Percentiles rank a stretch among this genome's conserved stretches.
Conservation (phyloP, 2,888 invertebrate genomes). For the Vanessa cardui region DNA sequence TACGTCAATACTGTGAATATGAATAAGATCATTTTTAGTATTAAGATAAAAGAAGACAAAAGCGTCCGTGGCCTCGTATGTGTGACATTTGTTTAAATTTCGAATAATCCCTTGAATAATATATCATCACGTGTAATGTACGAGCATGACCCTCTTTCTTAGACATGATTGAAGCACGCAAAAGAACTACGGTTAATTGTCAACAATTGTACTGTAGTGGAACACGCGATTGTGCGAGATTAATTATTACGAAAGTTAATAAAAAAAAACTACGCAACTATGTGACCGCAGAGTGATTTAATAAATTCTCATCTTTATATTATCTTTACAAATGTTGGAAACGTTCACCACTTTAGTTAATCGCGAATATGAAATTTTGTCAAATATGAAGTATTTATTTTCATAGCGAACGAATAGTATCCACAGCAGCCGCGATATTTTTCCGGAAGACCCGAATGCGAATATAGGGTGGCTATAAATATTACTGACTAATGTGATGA, state of each 20-base stretch:
- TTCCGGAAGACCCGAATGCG: slow-evolving; percentile 38
- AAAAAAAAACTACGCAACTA: not conserved
- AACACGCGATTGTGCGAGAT: slow-evolving; percentile 73
- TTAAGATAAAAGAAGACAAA: slow-evolving; percentile 39
- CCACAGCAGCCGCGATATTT: slow-evolving; percentile 22
- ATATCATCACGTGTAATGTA: slow-evolving; percentile 15
- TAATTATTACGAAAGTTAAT: slow-evolving; percentile 16
- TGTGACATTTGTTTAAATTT: slow-evolving; percentile 11
- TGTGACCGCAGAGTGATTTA: not conserved
- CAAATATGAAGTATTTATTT: not conserved
- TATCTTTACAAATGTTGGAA: too few species aligned
- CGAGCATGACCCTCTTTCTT: slow-evolving; percentile 69
- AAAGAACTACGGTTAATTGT: slow-evolving; percentile 78
- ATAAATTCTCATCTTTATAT: not conserved
- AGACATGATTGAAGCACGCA: slow-evolving; percentile 72
- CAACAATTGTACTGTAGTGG: slow-evolving; percentile 74
- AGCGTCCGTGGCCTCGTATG: slow-evolving; percentile 5
- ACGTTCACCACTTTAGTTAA: too few species aligned
- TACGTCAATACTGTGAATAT: slow-evolving; percentile 62
- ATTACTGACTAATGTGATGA: slow-evolving; percentile 50
- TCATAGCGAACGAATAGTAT: slow-evolving; percentile 8
- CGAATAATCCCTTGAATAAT: not conserved
- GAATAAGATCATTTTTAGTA: slow-evolving; percentile 52
- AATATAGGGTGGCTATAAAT: slow-evolving; percentile 48
- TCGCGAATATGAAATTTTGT: too few species aligned